phyloP scores from a whole-genome alignment of 64 coral and sea anemone species.

The Stichodactyla helianthus region DNA sequence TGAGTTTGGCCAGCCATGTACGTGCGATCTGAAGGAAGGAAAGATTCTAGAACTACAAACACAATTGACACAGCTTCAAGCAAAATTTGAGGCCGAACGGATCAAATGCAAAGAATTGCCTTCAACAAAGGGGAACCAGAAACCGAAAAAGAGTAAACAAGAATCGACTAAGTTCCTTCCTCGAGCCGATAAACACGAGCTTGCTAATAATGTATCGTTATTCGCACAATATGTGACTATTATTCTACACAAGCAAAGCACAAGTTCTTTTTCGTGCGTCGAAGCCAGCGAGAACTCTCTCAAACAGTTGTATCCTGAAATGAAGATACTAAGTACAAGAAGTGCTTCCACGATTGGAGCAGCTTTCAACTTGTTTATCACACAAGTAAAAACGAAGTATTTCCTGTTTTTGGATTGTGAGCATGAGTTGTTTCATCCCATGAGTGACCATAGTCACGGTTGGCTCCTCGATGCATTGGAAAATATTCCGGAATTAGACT shows the following conservation, averaged over 20 bases:
- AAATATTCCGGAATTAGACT: constrained; percentile 36
- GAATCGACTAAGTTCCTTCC: background rate
- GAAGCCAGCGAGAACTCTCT: background rate
- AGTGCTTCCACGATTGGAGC: background rate
- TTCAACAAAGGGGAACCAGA: background rate
- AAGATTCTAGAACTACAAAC: background rate
- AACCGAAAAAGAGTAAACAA: background rate
- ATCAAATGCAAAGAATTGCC: background rate
- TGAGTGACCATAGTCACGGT: constrained; percentile 16
- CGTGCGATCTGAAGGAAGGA: too few species aligned
- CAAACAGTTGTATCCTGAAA: background rate
- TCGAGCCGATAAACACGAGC: background rate
- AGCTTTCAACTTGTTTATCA: background rate
- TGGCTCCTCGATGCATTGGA: constrained; percentile 32
- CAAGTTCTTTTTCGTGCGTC: background rate
- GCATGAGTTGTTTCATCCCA: background rate
- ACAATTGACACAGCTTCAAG: background rate
- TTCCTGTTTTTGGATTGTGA: constrained; percentile 34
- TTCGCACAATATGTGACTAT: constrained; percentile 15
- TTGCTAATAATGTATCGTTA: background rate
- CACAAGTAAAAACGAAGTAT: constrained; percentile 24
- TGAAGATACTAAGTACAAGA: background rate
- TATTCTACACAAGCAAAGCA: constrained; percentile 1
- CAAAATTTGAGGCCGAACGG: background rate
- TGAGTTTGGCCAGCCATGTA: too few species aligned